These are phyloP conservation scores for Cyprinus carpio DNA, from an alignment of 2,113 vertebrate genomes.

Conservation along the genomic window DNA sequence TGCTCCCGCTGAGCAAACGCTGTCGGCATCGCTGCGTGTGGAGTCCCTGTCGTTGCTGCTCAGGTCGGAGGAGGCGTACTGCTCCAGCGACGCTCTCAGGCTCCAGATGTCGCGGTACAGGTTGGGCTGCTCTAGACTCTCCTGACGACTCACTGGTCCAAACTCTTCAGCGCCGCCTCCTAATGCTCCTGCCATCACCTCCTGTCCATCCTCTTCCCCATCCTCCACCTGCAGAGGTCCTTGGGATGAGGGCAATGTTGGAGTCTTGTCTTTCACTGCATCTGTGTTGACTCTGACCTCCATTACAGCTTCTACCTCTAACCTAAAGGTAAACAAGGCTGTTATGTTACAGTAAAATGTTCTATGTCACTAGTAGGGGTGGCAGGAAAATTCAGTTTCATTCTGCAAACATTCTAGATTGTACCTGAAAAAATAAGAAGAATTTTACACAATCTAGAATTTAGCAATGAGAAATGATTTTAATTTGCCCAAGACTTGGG, in stretches of 20 bases:
- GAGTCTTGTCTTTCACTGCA: conserved; percentile 32
- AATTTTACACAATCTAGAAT: neutral
- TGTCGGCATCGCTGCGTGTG: conserved; percentile 87
- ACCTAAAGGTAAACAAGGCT: conserved; percentile 71
- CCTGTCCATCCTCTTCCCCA: conserved; percentile 50
- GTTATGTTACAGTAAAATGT: neutral
- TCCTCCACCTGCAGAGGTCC: conserved; percentile 41
- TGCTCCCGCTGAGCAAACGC: conserved; percentile 78
- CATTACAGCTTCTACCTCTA: conserved; percentile 78
- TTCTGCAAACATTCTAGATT: neutral
- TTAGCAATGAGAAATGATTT: neutral
- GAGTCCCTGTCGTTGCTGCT: conserved; percentile 92
- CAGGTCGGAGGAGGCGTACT: conserved; percentile 86
- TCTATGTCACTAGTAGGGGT: neutral
- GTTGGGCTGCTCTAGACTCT: conserved; percentile 72
- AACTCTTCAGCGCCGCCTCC: conserved; percentile 57
- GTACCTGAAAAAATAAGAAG: neutral
- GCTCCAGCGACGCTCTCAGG: conserved; percentile 90
- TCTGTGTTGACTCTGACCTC: conserved; percentile 57
- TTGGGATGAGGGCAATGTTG: neutral
- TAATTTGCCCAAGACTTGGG: too few relatives aligned
- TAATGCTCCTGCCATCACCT: conserved; percentile 56
- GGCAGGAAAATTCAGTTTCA: too few relatives aligned
- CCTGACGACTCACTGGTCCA: conserved; percentile 61
- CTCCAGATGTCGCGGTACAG: conserved; percentile 94